These are phyloP conservation scores for Digitonthophagus gazella DNA, from an alignment of 2,888 invertebrate species.

Conservation along the genomic window DNA sequence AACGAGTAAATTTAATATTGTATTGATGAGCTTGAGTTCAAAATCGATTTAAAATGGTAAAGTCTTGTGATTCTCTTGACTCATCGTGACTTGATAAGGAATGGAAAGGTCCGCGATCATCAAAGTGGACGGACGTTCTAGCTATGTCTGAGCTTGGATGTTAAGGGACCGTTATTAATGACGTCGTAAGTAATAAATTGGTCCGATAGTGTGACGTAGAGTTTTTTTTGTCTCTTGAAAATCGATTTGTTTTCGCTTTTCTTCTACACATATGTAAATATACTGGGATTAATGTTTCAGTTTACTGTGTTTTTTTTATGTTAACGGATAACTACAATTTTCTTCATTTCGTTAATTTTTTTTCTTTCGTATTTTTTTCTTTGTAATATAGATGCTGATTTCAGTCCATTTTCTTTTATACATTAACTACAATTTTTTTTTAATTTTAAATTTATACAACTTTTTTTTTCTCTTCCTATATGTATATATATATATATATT, in stretches of 20 bases:
- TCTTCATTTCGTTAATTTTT: too few species aligned
- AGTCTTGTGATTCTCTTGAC: conserved; percentile 25
- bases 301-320: conserved; percentile 26
- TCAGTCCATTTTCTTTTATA: neutral
- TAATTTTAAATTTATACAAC: conserved; percentile 16
- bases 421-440: conserved; percentile 14
- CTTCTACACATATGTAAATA: conserved; percentile 45
- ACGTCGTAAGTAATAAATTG: conserved; percentile 4
- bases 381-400: neutral
- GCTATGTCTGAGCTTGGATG: conserved; percentile 1
- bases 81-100: conserved; percentile 23
- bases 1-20: neutral
- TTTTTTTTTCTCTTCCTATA: neutral
- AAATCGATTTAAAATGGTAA: conserved; percentile 23
- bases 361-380: conserved; percentile 28
- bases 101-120: neutral
- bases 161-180: conserved; percentile 28
- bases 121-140: neutral
- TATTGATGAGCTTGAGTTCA: neutral
- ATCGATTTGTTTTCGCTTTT: neutral
- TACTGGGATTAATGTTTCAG: conserved; percentile 40
- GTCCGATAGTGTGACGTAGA: neutral
- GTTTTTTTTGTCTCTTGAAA: neutral
- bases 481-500: conserved; percentile 3
- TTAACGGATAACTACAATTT: too few species aligned